A percentile compares a stretch with the other conserved stretches of the same genome.
Evolutionary conservation across 2,888 invertebrate genomes (phyloP).

Genomic region (Chironomus riparius): DNA sequence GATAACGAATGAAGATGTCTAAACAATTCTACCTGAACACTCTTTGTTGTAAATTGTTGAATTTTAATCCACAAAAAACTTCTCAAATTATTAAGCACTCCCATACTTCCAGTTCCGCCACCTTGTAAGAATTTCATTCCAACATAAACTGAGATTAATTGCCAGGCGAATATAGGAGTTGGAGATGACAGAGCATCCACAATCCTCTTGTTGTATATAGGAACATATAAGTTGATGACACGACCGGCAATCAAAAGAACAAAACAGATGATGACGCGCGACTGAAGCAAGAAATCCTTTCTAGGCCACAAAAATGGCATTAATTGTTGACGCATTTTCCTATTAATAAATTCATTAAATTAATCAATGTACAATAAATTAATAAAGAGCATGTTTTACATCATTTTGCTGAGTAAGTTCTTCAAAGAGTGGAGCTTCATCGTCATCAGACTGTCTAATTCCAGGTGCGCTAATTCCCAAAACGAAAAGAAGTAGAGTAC

Average conservation of each 20-base stretch:
- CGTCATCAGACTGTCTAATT: conserved; percentile 43
- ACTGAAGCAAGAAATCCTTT: conserved; percentile 64
- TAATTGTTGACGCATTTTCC: conserved; percentile 62
- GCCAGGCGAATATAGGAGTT: conserved; percentile 69
- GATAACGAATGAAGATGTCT: conserved; percentile 84
- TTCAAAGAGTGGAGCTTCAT: conserved; percentile 41
- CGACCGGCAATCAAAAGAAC: conserved; percentile 67
- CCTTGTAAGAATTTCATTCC: conserved; percentile 89
- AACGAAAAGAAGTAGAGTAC: conserved; percentile 68
- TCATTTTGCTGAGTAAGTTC: conserved; percentile 31
- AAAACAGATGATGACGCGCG: conserved; percentile 75
- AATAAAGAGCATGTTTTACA: too few species aligned
- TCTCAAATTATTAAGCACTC: conserved; percentile 82
- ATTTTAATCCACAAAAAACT: conserved; percentile 92
- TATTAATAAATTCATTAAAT: too few species aligned
- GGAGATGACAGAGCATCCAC: conserved; percentile 63
- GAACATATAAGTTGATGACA: conserved; percentile 82
- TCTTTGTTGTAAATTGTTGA: conserved; percentile 90
- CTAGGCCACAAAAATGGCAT: conserved; percentile 93
- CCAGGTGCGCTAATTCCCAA: conserved; percentile 83
- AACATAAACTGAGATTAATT: conserved; percentile 78
- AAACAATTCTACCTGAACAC: conserved; percentile 80
- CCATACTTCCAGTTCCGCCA: conserved; percentile 87
- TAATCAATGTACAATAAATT: too few species aligned
- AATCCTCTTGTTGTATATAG: conserved; percentile 85